phyloP scores from a whole-genome alignment of 1,140 invertebrate species.

The Bilobella aurantiaca region DNA sequence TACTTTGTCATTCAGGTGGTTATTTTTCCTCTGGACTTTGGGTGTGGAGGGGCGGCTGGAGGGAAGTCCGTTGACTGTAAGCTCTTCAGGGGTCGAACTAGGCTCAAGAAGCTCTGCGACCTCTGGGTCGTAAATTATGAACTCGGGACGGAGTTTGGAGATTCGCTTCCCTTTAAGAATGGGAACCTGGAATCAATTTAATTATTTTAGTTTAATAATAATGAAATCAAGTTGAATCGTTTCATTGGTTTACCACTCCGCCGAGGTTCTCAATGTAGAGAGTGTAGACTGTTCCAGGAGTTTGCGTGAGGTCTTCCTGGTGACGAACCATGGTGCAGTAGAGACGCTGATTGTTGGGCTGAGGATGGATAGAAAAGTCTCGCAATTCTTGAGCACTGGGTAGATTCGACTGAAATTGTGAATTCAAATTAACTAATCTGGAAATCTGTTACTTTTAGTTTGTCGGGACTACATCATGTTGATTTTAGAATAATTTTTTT shows the following conservation, averaged over 20 bases:
- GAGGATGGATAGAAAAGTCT: constrained; percentile 86
- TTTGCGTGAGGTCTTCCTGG: constrained; percentile 54
- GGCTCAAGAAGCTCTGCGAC: constrained; percentile 45
- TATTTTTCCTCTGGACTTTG: neutral
- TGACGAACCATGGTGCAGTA: constrained; percentile 95
- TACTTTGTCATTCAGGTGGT: constrained; percentile 30
- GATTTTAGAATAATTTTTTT: no score
- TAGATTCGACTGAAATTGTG: constrained; percentile 66
- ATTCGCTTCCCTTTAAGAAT: constrained; percentile 88
- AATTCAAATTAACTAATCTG: neutral
- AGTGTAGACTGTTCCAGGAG: constrained; percentile 75
- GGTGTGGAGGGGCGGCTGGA: neutral
- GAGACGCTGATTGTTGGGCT: constrained; percentile 65
- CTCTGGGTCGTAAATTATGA: constrained; percentile 95
- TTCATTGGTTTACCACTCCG: constrained; percentile 53
- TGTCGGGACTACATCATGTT: neutral
- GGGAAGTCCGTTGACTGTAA: neutral
- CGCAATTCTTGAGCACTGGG: constrained; percentile 72
- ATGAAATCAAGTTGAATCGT: neutral
- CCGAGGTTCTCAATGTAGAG: constrained; percentile 90
- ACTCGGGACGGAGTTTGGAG: constrained; percentile 93
- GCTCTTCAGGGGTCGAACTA: neutral
- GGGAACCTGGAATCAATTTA: constrained; percentile 48
- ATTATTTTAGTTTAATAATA: neutral
- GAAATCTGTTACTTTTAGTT: neutral